Conservation (phyloP, 2,888 invertebrate species). For the Salticus scenicus region DNA sequence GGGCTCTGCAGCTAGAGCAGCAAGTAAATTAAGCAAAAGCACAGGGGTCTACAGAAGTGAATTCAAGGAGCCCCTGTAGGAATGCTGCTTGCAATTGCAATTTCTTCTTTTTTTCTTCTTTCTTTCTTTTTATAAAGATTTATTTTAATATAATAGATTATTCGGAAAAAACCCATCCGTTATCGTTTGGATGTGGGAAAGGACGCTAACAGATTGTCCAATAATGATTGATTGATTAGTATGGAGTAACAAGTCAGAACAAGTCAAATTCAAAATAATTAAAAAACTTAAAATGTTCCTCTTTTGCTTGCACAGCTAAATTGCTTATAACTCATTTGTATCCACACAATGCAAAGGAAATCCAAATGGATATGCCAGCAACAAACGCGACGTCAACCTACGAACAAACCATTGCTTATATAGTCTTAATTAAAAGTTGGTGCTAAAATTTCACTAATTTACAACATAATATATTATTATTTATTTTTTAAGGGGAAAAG, state of each 20-base stretch:
- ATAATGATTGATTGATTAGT: constrained; percentile 48
- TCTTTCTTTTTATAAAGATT: neutral
- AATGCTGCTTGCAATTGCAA: constrained; percentile 51
- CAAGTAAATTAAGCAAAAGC: constrained; percentile 69
- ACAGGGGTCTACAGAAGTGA: constrained; percentile 67
- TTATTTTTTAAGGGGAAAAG: no score
- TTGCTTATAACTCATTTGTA: no score
- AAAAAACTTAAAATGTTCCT: no score
- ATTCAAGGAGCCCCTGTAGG: constrained; percentile 67
- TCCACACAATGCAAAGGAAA: no score
- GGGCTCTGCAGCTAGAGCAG: constrained; percentile 33
- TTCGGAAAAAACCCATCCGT: constrained; percentile 40
- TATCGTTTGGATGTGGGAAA: constrained; percentile 52
- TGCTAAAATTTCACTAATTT: no score
- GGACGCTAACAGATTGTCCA: constrained; percentile 12
- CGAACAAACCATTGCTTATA: no score
- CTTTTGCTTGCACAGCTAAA: no score
- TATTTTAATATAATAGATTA: constrained; percentile 48
- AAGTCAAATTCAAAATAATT: neutral
- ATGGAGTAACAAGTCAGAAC: constrained; percentile 44
- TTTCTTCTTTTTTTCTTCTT: constrained; percentile 39
- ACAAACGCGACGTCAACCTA: no score
- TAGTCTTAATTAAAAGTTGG: no score
- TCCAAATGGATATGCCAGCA: no score
- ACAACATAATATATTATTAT: no score